Evolutionary conservation across 2,797 vertebrate species (phyloP).

Genomic region (Neosilurus mollespiculum): DNA sequence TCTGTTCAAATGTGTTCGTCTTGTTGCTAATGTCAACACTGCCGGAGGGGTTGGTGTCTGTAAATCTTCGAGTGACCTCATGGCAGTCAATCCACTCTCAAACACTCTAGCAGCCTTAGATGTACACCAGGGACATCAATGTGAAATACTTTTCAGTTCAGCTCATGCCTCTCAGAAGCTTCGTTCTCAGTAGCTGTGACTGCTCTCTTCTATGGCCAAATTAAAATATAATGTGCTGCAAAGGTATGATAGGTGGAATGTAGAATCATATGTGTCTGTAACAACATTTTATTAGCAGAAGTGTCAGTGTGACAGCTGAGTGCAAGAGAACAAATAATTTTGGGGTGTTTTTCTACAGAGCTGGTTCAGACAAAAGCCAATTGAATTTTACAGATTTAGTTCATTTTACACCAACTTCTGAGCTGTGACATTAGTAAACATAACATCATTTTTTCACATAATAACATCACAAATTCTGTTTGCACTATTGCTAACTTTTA

Average conservation of each 20-base stretch:
- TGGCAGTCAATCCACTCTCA: slow-evolving; percentile 55
- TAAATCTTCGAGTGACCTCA: slow-evolving; percentile 69
- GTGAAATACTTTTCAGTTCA: slow-evolving; percentile 36
- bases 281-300: neutral
- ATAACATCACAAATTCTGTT: neutral
- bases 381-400: neutral
- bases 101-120: slow-evolving; percentile 43
- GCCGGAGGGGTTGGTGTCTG: slow-evolving; percentile 63
- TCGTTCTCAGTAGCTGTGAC: slow-evolving; percentile 22
- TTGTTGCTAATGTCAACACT: slow-evolving; percentile 55
- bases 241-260: neutral
- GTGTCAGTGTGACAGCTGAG: slow-evolving; percentile 12
- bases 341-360: neutral
- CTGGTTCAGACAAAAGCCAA: neutral
- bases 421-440: neutral
- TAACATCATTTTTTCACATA: neutral
- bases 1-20: slow-evolving; percentile 44
- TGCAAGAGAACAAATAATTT: slow-evolving; percentile 1
- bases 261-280: neutral
- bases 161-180: slow-evolving; percentile 43
- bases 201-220: slow-evolving; percentile 16
- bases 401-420: neutral
- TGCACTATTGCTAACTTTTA: neutral
- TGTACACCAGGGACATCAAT: slow-evolving; percentile 43
- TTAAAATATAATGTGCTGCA: slow-evolving; percentile 24